Conservation (phyloP, 2,888 invertebrate genomes). For the Nomada fucata region DNA sequence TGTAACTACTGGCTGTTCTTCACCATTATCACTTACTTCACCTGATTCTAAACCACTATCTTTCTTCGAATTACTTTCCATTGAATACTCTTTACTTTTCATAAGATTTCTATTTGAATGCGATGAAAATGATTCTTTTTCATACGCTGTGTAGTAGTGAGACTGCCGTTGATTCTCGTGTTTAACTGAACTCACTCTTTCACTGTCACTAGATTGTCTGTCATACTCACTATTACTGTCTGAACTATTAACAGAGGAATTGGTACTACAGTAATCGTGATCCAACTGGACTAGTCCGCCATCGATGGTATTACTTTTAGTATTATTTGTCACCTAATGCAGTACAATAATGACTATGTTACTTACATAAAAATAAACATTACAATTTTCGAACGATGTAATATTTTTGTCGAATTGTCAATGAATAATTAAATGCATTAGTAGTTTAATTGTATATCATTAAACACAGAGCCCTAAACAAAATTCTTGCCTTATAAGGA, state of each 20-base stretch:
- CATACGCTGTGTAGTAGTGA: constrained; percentile 16
- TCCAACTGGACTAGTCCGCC: constrained; percentile 85
- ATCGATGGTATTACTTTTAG: constrained; percentile 55
- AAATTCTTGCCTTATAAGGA: too few species aligned
- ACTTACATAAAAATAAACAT: neutral
- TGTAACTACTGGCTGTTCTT: constrained; percentile 65
- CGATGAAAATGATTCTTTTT: constrained; percentile 19
- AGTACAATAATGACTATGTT: constrained; percentile 13
- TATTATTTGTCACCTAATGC: constrained; percentile 55
- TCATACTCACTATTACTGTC: constrained; percentile 71
- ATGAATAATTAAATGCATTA: neutral
- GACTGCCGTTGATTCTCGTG: constrained; percentile 31
- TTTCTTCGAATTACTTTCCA: constrained; percentile 79
- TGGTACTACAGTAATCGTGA: constrained; percentile 86
- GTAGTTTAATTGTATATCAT: neutral
- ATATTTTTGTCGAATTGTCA: neutral
- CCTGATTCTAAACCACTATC: constrained; percentile 84
- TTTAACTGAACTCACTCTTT: constrained; percentile 61
- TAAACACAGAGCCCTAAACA: neutral
- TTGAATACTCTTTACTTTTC: constrained; percentile 60
- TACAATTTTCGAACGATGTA: neutral
- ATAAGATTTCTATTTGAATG: constrained; percentile 47
- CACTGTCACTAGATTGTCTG: constrained; percentile 63
- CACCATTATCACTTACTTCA: constrained; percentile 82
- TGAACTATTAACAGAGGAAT: constrained; percentile 63